Evolutionary conservation across 2,888 invertebrate genomes (phyloP).

Genomic region (Orthosia gracilis): DNA sequence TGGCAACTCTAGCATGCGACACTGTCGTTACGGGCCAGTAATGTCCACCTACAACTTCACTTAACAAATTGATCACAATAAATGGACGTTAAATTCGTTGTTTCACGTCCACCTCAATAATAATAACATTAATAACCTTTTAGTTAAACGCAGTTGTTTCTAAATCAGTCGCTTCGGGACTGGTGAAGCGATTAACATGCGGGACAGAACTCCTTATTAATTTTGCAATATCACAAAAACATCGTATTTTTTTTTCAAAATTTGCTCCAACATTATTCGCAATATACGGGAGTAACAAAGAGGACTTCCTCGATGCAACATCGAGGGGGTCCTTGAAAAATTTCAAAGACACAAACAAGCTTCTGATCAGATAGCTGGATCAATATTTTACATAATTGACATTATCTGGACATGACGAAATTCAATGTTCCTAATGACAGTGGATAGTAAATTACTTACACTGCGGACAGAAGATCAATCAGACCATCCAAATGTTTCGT

Average conservation of each 20-base stretch:
- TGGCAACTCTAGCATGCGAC: slow-evolving; percentile 80
- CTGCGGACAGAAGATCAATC: slow-evolving; percentile 75
- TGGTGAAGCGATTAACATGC: slow-evolving; percentile 20
- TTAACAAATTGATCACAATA: slow-evolving; percentile 85
- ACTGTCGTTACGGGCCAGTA: slow-evolving; percentile 81
- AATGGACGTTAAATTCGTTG: slow-evolving; percentile 65
- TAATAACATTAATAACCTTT: slow-evolving; percentile 54
- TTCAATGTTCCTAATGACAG: slow-evolving; percentile 58
- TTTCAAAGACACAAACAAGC: slow-evolving; percentile 1
- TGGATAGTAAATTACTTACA: slow-evolving; percentile 70
- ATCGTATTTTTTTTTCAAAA: not conserved
- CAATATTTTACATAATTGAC: slow-evolving; percentile 4
- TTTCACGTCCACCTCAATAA: slow-evolving; percentile 51
- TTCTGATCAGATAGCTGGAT: not conserved
- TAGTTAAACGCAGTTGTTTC: slow-evolving; percentile 33
- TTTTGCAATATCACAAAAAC: not conserved
- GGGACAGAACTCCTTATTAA: not conserved
- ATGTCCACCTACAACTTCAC: slow-evolving; percentile 82
- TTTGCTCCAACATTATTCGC: not conserved
- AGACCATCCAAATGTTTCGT: slow-evolving; percentile 76
- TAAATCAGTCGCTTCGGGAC: slow-evolving; percentile 18
- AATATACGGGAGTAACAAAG: not conserved
- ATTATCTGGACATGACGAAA: slow-evolving; percentile 36
- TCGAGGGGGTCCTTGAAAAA: no score
- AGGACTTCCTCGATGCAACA: not conserved